A percentile compares a stretch with the other conserved stretches of the same genome.
phyloP scores from a whole-genome alignment of 2,797 vertebrate genomes.

The Picus viridis region DNA sequence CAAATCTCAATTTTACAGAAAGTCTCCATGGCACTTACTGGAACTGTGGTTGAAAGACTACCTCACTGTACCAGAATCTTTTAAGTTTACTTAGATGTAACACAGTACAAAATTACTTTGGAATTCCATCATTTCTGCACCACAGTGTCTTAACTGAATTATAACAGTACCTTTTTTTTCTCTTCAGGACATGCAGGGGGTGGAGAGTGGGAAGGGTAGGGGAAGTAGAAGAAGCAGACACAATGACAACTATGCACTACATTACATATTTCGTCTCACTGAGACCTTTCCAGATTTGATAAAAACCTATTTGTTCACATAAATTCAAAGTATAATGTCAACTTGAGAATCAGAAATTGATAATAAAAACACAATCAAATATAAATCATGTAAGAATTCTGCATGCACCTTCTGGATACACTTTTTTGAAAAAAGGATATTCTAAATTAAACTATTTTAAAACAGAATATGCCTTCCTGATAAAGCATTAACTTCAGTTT shows the following conservation, averaged over 20 bases:
- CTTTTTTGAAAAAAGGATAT: neutral
- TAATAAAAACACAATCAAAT: neutral
- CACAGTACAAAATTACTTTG: accelerated
- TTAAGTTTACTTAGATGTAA: neutral
- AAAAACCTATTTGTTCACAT: neutral
- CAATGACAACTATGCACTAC: neutral
- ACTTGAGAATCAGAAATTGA: neutral
- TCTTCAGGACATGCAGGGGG: too few species aligned
- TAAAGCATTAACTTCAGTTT: neutral
- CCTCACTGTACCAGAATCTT: neutral
- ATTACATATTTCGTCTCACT: neutral
- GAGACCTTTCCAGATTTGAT: neutral
- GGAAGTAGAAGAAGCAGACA: neutral
- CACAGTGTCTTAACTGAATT: neutral
- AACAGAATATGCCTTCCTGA: neutral
- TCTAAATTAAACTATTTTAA: neutral
- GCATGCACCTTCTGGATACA: neutral
- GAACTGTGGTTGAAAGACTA: neutral
- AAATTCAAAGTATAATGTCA: neutral
- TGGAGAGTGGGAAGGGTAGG: accelerated
- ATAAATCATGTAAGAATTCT: neutral
- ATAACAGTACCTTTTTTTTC: accelerated
- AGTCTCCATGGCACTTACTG: neutral
- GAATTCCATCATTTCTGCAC: neutral
- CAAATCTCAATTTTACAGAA: neutral